Evolutionary conservation across 2,888 invertebrate genomes (phyloP).

Genomic region (Slavum lentiscoides): DNA sequence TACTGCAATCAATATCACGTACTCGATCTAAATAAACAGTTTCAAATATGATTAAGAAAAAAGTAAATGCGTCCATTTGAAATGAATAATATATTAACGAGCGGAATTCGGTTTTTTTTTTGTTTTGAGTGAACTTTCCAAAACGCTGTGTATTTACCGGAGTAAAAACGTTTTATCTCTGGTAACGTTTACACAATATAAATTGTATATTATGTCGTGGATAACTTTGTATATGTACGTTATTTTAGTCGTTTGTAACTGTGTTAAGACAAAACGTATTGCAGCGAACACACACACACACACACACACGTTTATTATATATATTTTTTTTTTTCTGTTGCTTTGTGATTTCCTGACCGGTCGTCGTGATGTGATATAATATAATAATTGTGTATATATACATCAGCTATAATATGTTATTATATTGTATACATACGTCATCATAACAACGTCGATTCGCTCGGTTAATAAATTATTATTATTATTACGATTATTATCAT

Average conservation of each 20-base stretch:
- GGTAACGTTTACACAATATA: neutral
- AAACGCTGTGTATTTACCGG: neutral
- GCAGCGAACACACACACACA: neutral
- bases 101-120: no score
- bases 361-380: neutral
- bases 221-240: neutral
- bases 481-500: neutral
- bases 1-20: no score
- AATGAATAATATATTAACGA: no score
- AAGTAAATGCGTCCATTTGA: no score
- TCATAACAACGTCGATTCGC: neutral
- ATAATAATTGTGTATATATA: neutral
- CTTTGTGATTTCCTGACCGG: constrained; percentile 5
- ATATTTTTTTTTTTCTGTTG: neutral
- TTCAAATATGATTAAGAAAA: no score
- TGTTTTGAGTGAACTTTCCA: no score
- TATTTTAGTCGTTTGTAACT: neutral
- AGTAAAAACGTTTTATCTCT: constrained; percentile 12
- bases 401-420: neutral
- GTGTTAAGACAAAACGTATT: constrained; percentile 4
- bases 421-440: neutral
- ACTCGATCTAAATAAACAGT: no score
- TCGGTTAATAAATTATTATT: neutral
- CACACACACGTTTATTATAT: neutral
- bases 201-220: neutral